Evolutionary conservation across 2,797 vertebrate genomes (phyloP), one percentile per base, ranked within the genome.

Genomic region (Botia kubotai): DNA sequence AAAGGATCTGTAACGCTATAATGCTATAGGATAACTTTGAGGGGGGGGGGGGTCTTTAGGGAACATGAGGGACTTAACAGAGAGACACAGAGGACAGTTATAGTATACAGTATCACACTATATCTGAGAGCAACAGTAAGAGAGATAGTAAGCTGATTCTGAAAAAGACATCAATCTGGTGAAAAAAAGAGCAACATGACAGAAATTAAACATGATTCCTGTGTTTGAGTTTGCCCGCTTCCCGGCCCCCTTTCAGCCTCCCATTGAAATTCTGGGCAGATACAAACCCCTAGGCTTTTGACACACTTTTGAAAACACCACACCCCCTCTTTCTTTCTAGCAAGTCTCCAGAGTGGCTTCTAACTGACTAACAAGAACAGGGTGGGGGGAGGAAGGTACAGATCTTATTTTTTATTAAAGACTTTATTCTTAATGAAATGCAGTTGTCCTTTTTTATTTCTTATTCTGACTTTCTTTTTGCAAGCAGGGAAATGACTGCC

Each of bases 191-290:
- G 92, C 87, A 93, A 93, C 91, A 94, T 93, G 94, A 94, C 91
- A 96, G 92, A 96, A 96, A 96, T 95, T 95, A 95, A 95, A 93
- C 89, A 93, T 91, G 93, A 95, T 94, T 95, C 94, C 92, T 91
- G 92, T 93, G 92, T 94, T 95, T 88, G 84, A 92, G 88, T 94
- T 94, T 91, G 90, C 93, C 91, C 89, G 90, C 89, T 95, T 94
- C 93, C 93, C 95, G 93, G 94, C 93, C 93, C 93, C 93, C 94
- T 94, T 92, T 94, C 94, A 94, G 90, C 88, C 82, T 91, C 87
- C 90, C 89, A 96, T 92, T 96, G 94, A 96, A 95, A 97, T 96
- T 96, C 95, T 81, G 89, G 94, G 94, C 94, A 95, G 93, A 96
- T 79, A 92, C 91, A 97, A 96, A 95, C 91, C 93, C 93, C 92